Evolutionary conservation across 2,888 invertebrate species (phyloP).

Genomic region (Oligia fasciuncula): DNA sequence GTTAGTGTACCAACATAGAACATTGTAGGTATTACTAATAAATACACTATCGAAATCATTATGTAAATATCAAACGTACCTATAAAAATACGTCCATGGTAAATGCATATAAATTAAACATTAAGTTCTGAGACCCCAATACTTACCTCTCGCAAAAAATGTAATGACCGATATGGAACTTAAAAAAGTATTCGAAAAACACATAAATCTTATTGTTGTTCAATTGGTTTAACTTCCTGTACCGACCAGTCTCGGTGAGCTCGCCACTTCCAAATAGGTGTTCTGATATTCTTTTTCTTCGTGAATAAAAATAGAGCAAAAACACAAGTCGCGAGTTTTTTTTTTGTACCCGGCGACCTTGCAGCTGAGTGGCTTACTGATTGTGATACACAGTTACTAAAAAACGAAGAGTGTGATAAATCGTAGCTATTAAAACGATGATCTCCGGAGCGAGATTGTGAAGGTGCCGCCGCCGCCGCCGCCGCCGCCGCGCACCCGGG

Average conservation of each 20-base stretch:
- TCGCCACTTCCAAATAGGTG: constrained; percentile 87
- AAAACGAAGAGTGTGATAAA: constrained; percentile 85
- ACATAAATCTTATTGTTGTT: constrained; percentile 88
- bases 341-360: constrained; percentile 86
- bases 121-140: constrained; percentile 26
- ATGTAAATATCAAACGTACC: constrained; percentile 43
- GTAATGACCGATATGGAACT: constrained; percentile 69
- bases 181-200: constrained; percentile 81
- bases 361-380: constrained; percentile 86
- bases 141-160: constrained; percentile 45
- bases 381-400: constrained; percentile 86
- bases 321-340: constrained; percentile 80
- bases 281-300: constrained; percentile 87
- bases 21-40: constrained; percentile 1
- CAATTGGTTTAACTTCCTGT: constrained; percentile 87
- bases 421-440: constrained; percentile 80
- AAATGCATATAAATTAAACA: constrained; percentile 45
- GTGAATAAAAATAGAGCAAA: constrained; percentile 87
- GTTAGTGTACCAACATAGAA: constrained; percentile 31
- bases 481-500: constrained; percentile 11
- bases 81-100: no score
- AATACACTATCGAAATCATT: constrained; percentile 46
- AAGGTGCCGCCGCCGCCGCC: constrained; percentile 60
- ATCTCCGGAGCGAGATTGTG: constrained; percentile 64
- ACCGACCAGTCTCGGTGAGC: constrained; percentile 81